Conservation (phyloP, 2,797 vertebrate species). For the Tympanoctomys barrerae region DNA sequence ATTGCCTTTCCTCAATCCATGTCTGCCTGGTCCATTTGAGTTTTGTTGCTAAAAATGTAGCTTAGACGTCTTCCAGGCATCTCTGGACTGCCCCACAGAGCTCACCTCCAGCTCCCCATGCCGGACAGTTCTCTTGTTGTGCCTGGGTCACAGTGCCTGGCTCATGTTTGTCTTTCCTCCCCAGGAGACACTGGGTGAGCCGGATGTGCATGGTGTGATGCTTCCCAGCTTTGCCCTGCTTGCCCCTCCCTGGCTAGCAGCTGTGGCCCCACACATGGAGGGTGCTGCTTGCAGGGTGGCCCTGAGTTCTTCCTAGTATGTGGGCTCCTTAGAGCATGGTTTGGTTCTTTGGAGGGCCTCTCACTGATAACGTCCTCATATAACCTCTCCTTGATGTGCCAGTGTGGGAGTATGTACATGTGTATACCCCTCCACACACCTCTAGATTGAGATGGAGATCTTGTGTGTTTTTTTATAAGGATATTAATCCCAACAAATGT, state of each 20-base stretch:
- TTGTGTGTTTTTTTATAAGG: neutral
- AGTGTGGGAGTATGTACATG: neutral
- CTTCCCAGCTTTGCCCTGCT: neutral
- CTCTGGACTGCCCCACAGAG: neutral
- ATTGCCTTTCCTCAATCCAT: neutral
- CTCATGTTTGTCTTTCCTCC: neutral
- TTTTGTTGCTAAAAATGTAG: neutral
- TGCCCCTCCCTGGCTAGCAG: no score
- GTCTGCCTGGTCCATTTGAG: neutral
- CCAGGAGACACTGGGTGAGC: neutral
- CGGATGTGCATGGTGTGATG: neutral
- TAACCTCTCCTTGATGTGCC: neutral
- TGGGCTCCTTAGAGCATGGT: neutral
- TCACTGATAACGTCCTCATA: neutral
- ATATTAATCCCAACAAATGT: neutral
- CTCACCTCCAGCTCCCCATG: neutral
- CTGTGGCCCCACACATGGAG: neutral
- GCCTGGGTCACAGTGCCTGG: neutral
- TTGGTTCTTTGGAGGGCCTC: neutral
- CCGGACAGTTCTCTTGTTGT: neutral
- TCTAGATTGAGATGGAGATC: neutral
- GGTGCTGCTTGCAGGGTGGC: neutral
- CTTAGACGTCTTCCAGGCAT: neutral
- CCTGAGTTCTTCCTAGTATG: neutral
- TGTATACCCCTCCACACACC: neutral